phyloP scores from a whole-genome alignment of 53 echinoderm and acorn worm genomes.

The Apostichopus leukothele region DNA sequence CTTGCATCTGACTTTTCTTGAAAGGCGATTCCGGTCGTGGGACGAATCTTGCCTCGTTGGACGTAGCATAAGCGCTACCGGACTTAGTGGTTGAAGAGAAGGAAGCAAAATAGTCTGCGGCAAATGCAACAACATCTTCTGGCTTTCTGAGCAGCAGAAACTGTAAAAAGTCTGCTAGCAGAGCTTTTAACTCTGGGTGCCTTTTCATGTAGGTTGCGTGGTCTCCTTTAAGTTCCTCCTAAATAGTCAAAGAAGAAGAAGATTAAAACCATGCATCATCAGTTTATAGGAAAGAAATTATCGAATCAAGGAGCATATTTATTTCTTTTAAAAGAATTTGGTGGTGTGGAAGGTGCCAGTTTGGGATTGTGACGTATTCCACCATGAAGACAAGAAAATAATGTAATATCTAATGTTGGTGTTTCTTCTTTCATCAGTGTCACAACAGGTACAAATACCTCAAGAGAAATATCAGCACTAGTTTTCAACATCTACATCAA shows the following conservation, averaged over 20 bases:
- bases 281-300: too few species aligned
- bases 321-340: too few species aligned
- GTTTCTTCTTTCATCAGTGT: too few species aligned
- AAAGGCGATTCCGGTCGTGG: conserved; percentile 76
- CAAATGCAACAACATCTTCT: conserved; percentile 88
- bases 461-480: too few species aligned
- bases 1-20: conserved; percentile 62
- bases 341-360: too few species aligned
- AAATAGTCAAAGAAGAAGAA: background rate
- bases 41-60: conserved; percentile 75
- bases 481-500: too few species aligned
- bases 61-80: conserved; percentile 91
- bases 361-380: too few species aligned
- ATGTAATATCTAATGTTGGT: too few species aligned
- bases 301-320: too few species aligned
- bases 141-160: conserved; percentile 96
- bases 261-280: too few species aligned
- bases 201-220: conserved; percentile 97
- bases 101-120: conserved; percentile 93
- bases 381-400: too few species aligned
- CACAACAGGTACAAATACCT: too few species aligned
- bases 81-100: conserved; percentile 87
- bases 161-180: conserved; percentile 95
- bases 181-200: conserved; percentile 96
- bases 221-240: conserved; percentile 98